Conservation (phyloP, 2,888 invertebrate species). For the Polydrusus pterygomalis region DNA sequence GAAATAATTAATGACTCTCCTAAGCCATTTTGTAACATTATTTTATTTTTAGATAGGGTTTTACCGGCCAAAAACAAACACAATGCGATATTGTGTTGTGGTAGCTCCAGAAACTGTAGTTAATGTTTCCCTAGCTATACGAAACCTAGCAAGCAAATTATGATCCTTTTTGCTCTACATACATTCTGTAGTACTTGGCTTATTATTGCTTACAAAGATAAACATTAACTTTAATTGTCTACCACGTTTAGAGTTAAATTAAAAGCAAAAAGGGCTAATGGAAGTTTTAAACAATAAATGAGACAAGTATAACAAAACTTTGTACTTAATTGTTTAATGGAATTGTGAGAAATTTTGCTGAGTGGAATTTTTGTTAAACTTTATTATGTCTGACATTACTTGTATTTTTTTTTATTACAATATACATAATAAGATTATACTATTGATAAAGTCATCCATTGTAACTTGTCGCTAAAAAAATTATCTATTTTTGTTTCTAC, state of each 20-base stretch:
- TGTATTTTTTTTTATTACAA: no score
- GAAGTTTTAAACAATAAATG: conserved; percentile 3
- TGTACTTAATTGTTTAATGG: neutral
- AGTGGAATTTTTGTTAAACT: no score
- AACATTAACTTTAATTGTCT: conserved; percentile 1
- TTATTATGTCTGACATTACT: no score
- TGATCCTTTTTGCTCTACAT: neutral
- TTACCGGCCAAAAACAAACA: neutral
- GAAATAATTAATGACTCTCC: neutral
- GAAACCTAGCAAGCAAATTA: neutral
- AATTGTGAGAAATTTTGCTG: neutral
- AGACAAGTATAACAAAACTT: neutral
- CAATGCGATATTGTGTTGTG: conserved; percentile 1
- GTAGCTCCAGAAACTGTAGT: conserved; percentile 1
- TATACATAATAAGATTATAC: no score
- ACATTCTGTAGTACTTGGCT: conserved; percentile 1
- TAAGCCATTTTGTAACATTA: neutral
- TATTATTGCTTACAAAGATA: conserved; percentile 1
- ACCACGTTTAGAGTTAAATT: neutral
- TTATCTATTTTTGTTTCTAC: no score
- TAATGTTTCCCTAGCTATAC: conserved; percentile 2
- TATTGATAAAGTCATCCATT: no score
- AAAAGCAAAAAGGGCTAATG: neutral
- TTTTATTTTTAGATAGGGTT: neutral
- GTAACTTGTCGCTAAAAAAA: no score